Conservation (phyloP, 92 coral and sea anemone genomes). For the Desmophyllum pertusum region DNA sequence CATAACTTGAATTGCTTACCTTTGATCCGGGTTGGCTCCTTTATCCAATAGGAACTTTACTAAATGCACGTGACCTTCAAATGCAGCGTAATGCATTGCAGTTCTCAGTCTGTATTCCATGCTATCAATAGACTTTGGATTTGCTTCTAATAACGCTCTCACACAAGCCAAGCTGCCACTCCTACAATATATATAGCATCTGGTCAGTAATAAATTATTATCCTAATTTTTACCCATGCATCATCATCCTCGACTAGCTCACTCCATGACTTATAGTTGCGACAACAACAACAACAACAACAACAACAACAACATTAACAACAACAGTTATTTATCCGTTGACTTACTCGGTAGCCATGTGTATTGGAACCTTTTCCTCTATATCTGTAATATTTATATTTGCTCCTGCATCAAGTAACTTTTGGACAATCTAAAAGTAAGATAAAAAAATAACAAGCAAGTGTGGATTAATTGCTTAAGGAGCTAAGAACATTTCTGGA, state of each 20-base stretch:
- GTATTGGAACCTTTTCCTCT: constrained; percentile 77
- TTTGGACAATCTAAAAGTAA: constrained; percentile 59
- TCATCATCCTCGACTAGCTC: too few relatives aligned
- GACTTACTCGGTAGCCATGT: constrained; percentile 83
- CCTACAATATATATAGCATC: constrained; percentile 28
- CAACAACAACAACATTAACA: neutral
- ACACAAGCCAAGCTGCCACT: constrained; percentile 70
- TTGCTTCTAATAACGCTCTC: constrained; percentile 57
- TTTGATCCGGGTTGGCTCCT: constrained; percentile 74
- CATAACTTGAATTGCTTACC: constrained; percentile 27
- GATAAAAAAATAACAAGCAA: neutral
- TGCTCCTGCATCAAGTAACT: constrained; percentile 65
- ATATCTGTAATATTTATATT: constrained; percentile 51
- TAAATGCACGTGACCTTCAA: constrained; percentile 46
- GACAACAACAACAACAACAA: neutral
- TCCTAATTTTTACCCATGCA: too few relatives aligned
- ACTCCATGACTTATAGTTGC: too few relatives aligned
- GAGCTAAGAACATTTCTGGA: too few relatives aligned
- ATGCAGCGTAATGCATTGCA: constrained; percentile 66
- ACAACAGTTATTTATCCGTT: neutral
- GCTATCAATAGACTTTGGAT: constrained; percentile 60
- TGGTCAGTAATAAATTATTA: too few relatives aligned
- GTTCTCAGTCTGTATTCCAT: constrained; percentile 72
- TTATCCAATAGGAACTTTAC: constrained; percentile 61
- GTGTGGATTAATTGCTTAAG: too few relatives aligned